phyloP scores from a whole-genome alignment of 2,888 invertebrate genomes.

The Calliphora vomitoria region DNA sequence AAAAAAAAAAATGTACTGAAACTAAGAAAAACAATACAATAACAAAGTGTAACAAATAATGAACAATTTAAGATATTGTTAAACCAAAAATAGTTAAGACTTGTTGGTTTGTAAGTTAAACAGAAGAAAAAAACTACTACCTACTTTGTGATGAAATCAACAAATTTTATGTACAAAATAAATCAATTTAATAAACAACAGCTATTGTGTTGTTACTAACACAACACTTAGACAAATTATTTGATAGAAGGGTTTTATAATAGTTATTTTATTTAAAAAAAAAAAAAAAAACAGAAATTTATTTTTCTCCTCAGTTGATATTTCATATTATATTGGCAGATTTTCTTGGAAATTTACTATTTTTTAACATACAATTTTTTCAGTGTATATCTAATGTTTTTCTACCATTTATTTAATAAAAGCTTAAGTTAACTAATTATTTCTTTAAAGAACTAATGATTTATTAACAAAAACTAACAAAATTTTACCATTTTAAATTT shows the following conservation, averaged over 20 bases:
- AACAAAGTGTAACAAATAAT: constrained; percentile 43
- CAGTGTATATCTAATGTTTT: not conserved
- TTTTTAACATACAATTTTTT: not conserved
- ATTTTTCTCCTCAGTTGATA: too few relatives aligned
- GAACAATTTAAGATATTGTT: constrained; percentile 19
- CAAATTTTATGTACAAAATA: constrained; percentile 44
- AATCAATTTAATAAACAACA: constrained; percentile 50
- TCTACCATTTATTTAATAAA: not conserved
- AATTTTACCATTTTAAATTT: not conserved
- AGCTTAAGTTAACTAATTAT: not conserved
- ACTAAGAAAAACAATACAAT: not conserved
- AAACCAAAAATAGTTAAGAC: constrained; percentile 40
- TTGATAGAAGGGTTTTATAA: not conserved
- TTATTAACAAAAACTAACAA: not conserved
- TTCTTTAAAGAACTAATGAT: not conserved
- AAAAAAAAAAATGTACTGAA: constrained; percentile 17
- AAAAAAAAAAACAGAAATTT: too few relatives aligned
- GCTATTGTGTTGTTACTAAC: not conserved
- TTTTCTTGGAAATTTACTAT: too few relatives aligned
- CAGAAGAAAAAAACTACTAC: constrained; percentile 11
- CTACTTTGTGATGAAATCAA: constrained; percentile 59
- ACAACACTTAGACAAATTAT: constrained; percentile 18
- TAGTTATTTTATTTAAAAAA: too few relatives aligned
- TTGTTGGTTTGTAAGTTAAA: constrained; percentile 36
- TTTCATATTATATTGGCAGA: too few relatives aligned